Percentiles rank a stretch among this genome's conserved stretches.
These are phyloP conservation scores for Myotis brandtii DNA, from an alignment of 2,113 vertebrate genomes.

Conservation along the genomic window DNA sequence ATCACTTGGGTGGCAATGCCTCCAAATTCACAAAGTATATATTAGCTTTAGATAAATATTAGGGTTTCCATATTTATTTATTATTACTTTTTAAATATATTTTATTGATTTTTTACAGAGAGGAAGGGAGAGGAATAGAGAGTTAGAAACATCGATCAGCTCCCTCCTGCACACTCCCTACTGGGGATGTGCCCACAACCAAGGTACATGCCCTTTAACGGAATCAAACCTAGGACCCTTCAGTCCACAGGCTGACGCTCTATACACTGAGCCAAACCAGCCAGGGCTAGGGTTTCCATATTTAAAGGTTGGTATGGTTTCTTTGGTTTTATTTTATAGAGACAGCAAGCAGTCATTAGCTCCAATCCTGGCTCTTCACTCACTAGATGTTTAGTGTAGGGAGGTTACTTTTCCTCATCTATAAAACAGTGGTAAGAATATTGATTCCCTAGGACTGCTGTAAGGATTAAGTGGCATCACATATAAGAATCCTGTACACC, in stretches of 20 bases:
- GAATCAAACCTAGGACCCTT: no score
- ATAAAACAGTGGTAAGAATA: background rate
- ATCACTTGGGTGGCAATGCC: background rate
- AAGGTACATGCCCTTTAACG: no score
- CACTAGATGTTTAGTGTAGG: background rate
- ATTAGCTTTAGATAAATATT: background rate
- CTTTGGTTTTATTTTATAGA: background rate
- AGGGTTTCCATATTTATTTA: no score
- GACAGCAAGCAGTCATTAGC: background rate
- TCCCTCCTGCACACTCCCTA: no score
- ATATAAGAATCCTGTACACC: background rate
- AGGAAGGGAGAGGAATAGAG: no score
- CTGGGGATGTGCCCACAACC: no score
- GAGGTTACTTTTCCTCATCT: background rate
- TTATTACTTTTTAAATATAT: no score
- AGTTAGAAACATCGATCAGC: no score
- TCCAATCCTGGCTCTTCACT: background rate
- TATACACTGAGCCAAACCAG: no score
- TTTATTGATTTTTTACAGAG: no score
- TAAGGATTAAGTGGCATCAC: background rate
- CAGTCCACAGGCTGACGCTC: no score
- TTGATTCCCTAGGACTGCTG: background rate
- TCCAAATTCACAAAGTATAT: background rate
- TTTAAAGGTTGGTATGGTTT: background rate
- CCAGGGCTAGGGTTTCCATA: background rate